Conservation (phyloP, 2,797 vertebrate species). For the Anolis apletophallus region DNA sequence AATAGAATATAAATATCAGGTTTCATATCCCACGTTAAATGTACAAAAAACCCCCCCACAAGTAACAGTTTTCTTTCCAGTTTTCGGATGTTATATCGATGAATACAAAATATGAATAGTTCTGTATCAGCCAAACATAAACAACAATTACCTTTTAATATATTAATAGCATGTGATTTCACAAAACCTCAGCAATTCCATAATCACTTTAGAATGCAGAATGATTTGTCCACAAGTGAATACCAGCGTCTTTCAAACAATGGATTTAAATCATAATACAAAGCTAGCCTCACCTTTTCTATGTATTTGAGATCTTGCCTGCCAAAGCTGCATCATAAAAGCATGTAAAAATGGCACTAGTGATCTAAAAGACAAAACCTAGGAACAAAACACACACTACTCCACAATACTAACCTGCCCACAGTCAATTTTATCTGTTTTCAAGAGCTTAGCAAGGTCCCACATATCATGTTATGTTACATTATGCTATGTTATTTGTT, state of each 20-base stretch:
- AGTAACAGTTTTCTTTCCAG: background rate
- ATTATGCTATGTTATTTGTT: too few relatives aligned
- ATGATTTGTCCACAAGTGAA: background rate
- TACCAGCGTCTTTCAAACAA: background rate
- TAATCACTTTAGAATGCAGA: background rate
- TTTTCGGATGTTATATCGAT: background rate
- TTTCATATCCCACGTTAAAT: background rate
- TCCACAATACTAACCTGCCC: background rate
- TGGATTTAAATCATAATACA: background rate
- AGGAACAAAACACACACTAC: background rate
- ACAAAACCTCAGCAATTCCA: too few relatives aligned
- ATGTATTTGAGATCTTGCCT: background rate
- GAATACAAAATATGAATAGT: background rate
- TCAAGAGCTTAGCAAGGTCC: too few relatives aligned
- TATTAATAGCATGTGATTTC: too few relatives aligned
- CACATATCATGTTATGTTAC: too few relatives aligned
- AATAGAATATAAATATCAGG: background rate
- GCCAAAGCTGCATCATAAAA: background rate
- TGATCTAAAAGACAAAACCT: background rate
- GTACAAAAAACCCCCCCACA: conserved; percentile 6
- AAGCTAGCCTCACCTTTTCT: background rate
- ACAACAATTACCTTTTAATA: background rate
- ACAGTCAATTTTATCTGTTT: too few relatives aligned
- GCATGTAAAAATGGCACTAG: background rate
- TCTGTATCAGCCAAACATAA: background rate